phyloP scores from a whole-genome alignment of 2,113 vertebrate species.

The Octodon degus region DNA sequence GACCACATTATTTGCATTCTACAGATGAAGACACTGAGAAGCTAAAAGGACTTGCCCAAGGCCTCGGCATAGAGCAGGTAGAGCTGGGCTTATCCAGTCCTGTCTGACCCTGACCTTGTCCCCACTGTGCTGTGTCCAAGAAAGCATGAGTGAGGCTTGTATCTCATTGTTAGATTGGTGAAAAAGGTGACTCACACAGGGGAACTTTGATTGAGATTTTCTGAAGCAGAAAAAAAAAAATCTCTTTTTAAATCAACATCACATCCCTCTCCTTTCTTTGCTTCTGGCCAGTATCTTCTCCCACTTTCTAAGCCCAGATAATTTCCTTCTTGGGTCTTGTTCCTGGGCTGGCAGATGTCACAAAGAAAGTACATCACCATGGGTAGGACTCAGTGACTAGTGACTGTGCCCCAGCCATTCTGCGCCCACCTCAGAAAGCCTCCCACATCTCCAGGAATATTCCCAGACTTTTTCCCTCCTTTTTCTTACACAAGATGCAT shows the following conservation, averaged over 20 bases:
- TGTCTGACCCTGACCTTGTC: not conserved
- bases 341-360: not conserved
- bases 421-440: not conserved
- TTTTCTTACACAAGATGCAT: not conserved
- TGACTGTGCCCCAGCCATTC: not conserved
- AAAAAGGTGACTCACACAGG: not conserved
- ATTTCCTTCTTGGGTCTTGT: not conserved
- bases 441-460: not conserved
- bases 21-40: not conserved
- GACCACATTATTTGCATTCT: not conserved
- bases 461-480: not conserved
- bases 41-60: not conserved
- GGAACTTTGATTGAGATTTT: not conserved
- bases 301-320: not conserved
- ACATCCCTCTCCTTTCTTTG: not conserved
- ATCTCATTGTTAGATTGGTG: not conserved
- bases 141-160: not conserved
- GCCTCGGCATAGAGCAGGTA: not conserved
- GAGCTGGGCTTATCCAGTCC: not conserved
- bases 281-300: not conserved
- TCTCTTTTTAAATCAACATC: not conserved
- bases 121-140: not conserved
- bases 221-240: not conserved
- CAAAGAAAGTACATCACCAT: not conserved
- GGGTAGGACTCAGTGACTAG: not conserved